Evolutionary conservation across 2,113 vertebrate genomes (phyloP).

Genomic region (Dascyllus trimaculatus): DNA sequence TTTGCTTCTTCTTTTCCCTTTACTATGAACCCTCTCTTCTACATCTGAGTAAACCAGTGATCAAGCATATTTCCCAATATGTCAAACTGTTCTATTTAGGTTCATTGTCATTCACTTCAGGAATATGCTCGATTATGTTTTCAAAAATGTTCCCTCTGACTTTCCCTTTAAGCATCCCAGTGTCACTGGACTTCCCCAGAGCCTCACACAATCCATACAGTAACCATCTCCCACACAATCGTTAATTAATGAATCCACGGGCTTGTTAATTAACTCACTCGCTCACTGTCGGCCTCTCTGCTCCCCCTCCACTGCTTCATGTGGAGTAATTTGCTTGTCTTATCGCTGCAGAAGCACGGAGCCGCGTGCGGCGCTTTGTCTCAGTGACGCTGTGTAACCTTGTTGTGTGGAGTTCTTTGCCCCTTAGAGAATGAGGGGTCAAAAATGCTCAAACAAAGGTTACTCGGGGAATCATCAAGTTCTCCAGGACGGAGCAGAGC

Average conservation of each 20-base stretch:
- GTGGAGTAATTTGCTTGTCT: neutral
- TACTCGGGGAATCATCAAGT: neutral
- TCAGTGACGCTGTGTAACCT: neutral
- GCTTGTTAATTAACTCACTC: conserved; percentile 22
- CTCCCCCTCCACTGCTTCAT: neutral
- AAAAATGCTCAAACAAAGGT: neutral
- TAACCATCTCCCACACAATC: conserved; percentile 6
- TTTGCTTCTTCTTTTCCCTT: no score
- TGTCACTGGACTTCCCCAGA: neutral
- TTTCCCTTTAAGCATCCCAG: neutral
- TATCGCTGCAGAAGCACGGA: neutral
- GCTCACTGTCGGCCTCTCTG: conserved; percentile 1
- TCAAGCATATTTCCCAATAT: no score
- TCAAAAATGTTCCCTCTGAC: neutral
- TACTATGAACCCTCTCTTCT: no score
- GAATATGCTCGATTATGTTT: no score
- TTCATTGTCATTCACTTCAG: no score
- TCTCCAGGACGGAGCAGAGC: neutral
- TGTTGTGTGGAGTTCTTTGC: neutral
- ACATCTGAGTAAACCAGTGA: no score
- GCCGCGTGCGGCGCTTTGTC: neutral
- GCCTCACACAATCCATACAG: neutral
- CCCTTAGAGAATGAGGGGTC: neutral
- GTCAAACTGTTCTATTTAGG: no score
- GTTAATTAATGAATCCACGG: conserved; percentile 27